Conservation (phyloP, 2,797 vertebrate species). For the Dendrocincla fuliginosa region DNA sequence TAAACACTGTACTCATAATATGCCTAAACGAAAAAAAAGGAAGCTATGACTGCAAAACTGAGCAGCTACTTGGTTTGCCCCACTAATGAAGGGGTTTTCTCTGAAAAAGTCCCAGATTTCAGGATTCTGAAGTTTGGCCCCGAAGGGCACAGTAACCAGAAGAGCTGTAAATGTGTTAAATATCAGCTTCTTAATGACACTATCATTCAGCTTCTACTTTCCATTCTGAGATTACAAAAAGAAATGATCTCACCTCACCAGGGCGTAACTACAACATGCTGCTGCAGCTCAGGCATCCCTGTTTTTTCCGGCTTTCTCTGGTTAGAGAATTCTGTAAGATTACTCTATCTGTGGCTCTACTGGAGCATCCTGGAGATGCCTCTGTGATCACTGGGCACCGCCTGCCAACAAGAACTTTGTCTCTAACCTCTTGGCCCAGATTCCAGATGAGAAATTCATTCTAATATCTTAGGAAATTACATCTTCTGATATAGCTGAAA, state of each 20-base stretch:
- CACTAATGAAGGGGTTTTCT: background rate
- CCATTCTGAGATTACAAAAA: constrained; percentile 4
- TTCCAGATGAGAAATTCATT: background rate
- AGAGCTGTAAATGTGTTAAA: background rate
- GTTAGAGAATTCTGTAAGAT: background rate
- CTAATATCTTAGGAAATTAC: background rate
- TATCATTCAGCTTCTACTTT: background rate
- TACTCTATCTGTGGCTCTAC: background rate
- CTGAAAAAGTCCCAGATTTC: background rate
- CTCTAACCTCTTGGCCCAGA: background rate
- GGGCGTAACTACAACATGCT: constrained; percentile 16
- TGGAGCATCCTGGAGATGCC: background rate
- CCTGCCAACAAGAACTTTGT: background rate
- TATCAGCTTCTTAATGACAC: background rate
- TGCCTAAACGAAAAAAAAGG: background rate
- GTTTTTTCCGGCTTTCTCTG: background rate
- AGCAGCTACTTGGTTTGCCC: background rate
- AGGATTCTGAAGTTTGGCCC: background rate
- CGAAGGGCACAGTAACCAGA: background rate
- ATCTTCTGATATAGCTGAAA: background rate
- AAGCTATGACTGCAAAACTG: no score
- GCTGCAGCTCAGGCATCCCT: constrained; percentile 12
- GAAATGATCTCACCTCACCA: constrained; percentile 27
- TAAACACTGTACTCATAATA: background rate
- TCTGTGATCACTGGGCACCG: background rate